phyloP scores from a whole-genome alignment of 2,113 vertebrate species.

The Rhinopomastus cyanomelas region DNA sequence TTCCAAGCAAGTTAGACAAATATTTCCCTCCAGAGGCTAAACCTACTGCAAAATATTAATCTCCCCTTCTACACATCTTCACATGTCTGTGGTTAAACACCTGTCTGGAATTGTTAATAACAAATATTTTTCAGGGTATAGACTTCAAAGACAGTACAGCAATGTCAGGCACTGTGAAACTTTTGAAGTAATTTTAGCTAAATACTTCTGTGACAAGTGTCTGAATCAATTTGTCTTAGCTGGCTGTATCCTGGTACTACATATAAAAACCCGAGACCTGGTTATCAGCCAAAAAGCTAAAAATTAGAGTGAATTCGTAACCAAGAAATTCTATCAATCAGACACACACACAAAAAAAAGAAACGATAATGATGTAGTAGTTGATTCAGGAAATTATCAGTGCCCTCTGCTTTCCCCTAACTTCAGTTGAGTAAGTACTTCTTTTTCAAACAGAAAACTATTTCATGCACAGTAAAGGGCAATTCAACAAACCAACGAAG shows the following conservation, averaged over 20 bases:
- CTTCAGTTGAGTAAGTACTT: conserved; percentile 14
- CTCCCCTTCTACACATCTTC: conserved; percentile 77
- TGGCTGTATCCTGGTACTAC: conserved; percentile 58
- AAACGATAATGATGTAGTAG: neutral
- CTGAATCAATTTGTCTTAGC: conserved; percentile 78
- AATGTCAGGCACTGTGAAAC: conserved; percentile 76
- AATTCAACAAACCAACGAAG: neutral
- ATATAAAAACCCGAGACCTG: conserved; percentile 50
- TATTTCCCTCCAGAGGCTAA: conserved; percentile 78
- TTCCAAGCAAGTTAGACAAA: conserved; percentile 75
- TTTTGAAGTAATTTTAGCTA: conserved; percentile 79
- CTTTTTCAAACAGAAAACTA: neutral
- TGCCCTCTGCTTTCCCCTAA: conserved; percentile 16
- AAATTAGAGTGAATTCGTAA: conserved; percentile 50
- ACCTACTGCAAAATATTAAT: conserved; percentile 77
- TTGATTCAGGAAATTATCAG: conserved; percentile 9
- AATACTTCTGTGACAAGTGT: conserved; percentile 82
- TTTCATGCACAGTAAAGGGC: neutral
- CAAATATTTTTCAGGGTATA: conserved; percentile 77
- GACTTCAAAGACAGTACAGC: conserved; percentile 78
- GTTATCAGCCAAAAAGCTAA: conserved; percentile 67
- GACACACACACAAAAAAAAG: neutral
- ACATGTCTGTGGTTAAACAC: conserved; percentile 78
- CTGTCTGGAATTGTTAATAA: conserved; percentile 82
- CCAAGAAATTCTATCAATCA: conserved; percentile 48